Conservation (phyloP, 2,888 invertebrate species). For the Protophormia terraenovae region DNA sequence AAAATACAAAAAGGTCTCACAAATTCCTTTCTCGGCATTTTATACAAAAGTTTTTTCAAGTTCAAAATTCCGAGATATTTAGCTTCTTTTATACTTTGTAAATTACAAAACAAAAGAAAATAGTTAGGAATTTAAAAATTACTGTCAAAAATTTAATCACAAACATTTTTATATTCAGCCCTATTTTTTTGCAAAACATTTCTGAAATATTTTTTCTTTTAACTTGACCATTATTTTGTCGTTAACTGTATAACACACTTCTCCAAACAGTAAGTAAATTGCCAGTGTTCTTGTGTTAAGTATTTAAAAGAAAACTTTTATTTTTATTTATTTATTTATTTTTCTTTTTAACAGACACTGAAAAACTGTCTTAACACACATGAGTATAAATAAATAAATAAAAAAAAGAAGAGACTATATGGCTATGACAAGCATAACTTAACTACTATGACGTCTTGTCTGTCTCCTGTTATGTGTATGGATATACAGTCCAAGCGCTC, state of each 20-base stretch:
- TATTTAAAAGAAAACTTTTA: not conserved
- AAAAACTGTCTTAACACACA: not conserved
- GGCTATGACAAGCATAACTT: conserved; percentile 5
- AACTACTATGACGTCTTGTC: not conserved
- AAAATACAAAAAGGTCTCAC: too few relatives aligned
- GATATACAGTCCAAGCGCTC: not conserved
- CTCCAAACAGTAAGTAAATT: not conserved
- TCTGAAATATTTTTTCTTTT: too few relatives aligned
- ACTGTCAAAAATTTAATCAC: too few relatives aligned
- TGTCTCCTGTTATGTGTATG: not conserved
- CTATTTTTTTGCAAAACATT: too few relatives aligned
- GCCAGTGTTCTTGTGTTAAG: not conserved
- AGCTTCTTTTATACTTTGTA: too few relatives aligned
- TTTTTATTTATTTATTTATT: not conserved
- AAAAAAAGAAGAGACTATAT: not conserved
- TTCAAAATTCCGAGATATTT: too few relatives aligned
- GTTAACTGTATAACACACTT: not conserved
- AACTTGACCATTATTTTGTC: not conserved
- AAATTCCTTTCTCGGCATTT: too few relatives aligned
- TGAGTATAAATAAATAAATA: not conserved
- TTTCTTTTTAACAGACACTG: not conserved
- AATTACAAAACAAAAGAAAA: too few relatives aligned
- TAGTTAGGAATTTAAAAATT: too few relatives aligned
- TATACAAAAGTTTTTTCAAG: too few relatives aligned
- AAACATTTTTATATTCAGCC: too few relatives aligned